Evolutionary conservation across 2,888 invertebrate genomes (phyloP), one percentile per base, ranked within the genome.

Genomic region (Dinocampus coccinellae): DNA sequence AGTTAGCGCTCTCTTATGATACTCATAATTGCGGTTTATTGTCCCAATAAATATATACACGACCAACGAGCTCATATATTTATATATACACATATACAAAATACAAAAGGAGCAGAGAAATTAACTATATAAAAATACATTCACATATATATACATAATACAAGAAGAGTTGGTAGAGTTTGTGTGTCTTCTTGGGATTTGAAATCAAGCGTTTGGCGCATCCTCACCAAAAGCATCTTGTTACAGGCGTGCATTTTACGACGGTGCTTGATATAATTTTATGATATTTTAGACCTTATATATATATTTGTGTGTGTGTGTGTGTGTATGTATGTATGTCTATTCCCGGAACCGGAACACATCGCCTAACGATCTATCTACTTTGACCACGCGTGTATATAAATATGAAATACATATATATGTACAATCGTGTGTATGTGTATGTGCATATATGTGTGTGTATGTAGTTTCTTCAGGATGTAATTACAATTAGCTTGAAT

Each of bases 11-110:
- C n/a, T 47, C 76, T 79, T 80, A 82, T 78, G 78, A 77, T 77
- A 76, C 78, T 69, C 81, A 81, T 85, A 85, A 85, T 85, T 85
- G 82, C 84, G 81, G 80, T 85, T 85, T 85, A 85, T 84, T 83
- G 85, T 85, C 82, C 77, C 83, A 82, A 85, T 85, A 85, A 85
- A 85, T 82, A 83, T 82, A 84, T 81, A 83, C 79, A 82, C 78
- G 77, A 73, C 26, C 52, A 47, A 29, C 33, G 42, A 63, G 42
- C 7, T 47, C 53, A 42, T 29, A 63, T 29, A 55, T 63, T 65
- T 36, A 60, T 64, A 47, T 33, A 29, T 22, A 52, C 7, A 29
- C 7, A 29, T 29, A 47, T 24, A 4, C 2, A 2, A n/a, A 7
- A 7, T 53, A 4, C 10, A 4, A 53, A 53, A 22, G 53, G 20